Evolutionary conservation across 2,797 vertebrate species (phyloP).

Genomic region (Taeniopygia guttata): DNA sequence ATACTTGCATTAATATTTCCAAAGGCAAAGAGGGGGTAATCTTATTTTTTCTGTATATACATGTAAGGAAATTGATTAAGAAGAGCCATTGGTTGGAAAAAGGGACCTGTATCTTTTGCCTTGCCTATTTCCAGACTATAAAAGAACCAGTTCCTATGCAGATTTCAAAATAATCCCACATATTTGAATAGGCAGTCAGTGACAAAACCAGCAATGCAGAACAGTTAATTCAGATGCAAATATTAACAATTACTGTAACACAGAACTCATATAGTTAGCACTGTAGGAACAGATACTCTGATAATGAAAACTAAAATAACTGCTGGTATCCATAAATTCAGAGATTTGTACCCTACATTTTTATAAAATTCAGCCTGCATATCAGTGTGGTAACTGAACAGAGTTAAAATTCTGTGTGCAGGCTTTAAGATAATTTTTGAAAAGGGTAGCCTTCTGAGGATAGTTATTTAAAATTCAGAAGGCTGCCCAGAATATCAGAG

Average conservation of each 20-base stretch:
- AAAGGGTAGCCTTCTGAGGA: constrained; percentile 39
- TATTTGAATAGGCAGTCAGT: not conserved
- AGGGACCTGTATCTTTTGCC: not conserved
- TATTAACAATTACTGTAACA: not conserved
- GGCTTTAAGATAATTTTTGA: constrained; percentile 48
- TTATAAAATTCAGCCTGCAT: not conserved
- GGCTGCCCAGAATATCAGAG: constrained; percentile 50
- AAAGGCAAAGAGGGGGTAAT: not conserved
- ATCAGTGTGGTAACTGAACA: not conserved
- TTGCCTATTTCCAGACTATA: not conserved
- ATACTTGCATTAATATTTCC: not conserved
- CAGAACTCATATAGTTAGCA: not conserved
- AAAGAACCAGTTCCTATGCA: not conserved
- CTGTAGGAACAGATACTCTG: not conserved
- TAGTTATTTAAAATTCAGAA: constrained; percentile 55
- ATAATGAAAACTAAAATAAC: constrained; percentile 11
- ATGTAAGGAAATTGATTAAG: not conserved
- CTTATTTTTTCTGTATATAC: not conserved
- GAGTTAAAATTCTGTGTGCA: constrained; percentile 34
- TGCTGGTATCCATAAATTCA: not conserved
- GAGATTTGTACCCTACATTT: not conserved
- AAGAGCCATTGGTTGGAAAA: not conserved
- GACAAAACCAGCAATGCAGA: not conserved
- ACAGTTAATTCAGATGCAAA: not conserved
- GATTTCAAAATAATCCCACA: not conserved